Evolutionary conservation across 2,888 invertebrate species (phyloP).

Genomic region (Eupithecia subfuscata): DNA sequence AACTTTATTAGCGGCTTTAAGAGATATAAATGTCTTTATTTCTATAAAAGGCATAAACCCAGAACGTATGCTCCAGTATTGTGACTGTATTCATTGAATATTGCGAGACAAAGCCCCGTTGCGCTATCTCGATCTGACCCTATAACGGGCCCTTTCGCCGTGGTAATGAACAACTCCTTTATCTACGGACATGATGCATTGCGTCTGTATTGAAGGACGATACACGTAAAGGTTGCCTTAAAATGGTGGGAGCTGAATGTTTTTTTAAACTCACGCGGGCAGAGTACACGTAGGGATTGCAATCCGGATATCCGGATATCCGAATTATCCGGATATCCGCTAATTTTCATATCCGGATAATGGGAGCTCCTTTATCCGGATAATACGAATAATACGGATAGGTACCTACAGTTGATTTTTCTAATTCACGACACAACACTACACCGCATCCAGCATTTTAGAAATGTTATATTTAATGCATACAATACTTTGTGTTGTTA

Average conservation of each 20-base stretch:
- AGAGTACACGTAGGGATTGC: no score
- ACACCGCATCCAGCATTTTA: no score
- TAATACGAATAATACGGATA: no score
- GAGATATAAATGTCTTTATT: background rate
- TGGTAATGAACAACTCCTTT: slow-evolving; percentile 30
- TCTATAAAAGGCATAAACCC: background rate
- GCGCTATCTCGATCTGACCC: slow-evolving; percentile 54
- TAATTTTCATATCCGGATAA: no score
- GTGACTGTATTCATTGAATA: background rate
- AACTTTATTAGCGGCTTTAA: background rate
- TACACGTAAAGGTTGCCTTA: background rate
- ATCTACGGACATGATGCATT: slow-evolving; percentile 27
- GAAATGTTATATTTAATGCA: no score
- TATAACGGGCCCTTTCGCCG: slow-evolving; percentile 41
- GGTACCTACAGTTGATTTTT: no score
- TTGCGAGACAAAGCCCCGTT: slow-evolving; percentile 52
- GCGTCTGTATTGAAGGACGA: background rate
- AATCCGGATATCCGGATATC: no score
- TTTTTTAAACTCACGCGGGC: background rate
- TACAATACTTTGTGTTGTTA: no score
- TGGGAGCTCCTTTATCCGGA: no score
- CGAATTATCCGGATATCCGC: no score
- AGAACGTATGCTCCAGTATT: background rate
- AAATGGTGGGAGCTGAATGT: background rate
- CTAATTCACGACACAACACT: no score